Conservation (phyloP, 1,140 invertebrate species). For the Diachasmimorpha longicaudata region DNA sequence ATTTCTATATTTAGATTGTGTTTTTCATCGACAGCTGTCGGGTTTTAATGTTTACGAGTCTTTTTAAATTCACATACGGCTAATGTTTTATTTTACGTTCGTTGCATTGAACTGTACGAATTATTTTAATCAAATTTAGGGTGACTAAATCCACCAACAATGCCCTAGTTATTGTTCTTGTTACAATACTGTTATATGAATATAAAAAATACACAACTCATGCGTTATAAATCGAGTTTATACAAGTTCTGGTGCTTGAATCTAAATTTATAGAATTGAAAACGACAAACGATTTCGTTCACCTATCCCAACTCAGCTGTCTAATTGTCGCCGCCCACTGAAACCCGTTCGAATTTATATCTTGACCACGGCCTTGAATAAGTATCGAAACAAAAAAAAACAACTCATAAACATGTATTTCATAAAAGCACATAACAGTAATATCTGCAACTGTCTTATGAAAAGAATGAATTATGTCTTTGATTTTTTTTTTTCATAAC, state of each 20-base stretch:
- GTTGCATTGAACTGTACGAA: conserved; percentile 23
- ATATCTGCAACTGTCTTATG: background rate
- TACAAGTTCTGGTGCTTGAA: background rate
- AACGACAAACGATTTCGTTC: conserved; percentile 32
- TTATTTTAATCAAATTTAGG: background rate
- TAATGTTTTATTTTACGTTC: conserved; percentile 44
- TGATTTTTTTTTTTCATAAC: background rate
- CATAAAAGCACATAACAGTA: conserved; percentile 27
- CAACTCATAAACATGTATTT: conserved; percentile 14
- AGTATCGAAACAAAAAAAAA: conserved; percentile 29
- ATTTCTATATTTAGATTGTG: conserved; percentile 54
- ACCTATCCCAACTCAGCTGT: conserved; percentile 30
- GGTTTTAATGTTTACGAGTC: conserved; percentile 48
- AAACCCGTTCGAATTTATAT: conserved; percentile 30
- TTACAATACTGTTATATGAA: background rate
- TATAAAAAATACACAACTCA: conserved; percentile 38
- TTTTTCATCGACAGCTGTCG: conserved; percentile 60
- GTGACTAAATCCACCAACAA: background rate
- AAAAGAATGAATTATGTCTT: background rate
- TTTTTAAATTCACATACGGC: conserved; percentile 42
- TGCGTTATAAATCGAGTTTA: conserved; percentile 24
- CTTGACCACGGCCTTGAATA: too few species aligned
- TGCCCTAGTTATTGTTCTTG: background rate
- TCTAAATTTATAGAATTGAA: conserved; percentile 45
- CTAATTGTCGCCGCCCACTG: conserved; percentile 41